Evolutionary conservation across 2,797 vertebrate species (phyloP).

Genomic region (Ficedula albicollis): DNA sequence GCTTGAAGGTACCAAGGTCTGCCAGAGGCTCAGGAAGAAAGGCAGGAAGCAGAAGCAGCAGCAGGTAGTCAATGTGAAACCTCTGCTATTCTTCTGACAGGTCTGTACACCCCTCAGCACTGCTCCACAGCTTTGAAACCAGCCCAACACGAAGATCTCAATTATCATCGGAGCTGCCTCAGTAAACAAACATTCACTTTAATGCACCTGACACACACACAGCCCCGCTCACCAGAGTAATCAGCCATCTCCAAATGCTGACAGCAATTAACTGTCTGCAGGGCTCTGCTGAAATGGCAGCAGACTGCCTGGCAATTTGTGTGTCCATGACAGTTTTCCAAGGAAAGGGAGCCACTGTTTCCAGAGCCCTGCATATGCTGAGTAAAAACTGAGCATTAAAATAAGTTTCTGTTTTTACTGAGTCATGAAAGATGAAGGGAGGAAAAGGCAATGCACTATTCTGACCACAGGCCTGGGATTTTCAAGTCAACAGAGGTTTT

Average conservation of each 20-base stretch:
- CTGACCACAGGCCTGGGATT: neutral
- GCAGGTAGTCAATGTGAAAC: neutral
- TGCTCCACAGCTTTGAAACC: neutral
- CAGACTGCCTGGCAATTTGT: neutral
- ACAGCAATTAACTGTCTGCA: neutral
- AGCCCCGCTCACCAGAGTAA: rapidly evolving
- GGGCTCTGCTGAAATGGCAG: neutral
- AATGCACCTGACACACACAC: neutral
- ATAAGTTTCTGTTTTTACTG: neutral
- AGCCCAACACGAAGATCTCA: neutral
- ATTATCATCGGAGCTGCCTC: neutral
- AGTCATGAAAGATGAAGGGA: neutral
- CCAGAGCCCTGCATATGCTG: neutral
- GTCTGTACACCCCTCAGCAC: neutral
- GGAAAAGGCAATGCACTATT: neutral
- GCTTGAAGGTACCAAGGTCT: neutral
- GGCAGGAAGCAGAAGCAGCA: neutral
- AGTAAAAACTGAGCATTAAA: neutral
- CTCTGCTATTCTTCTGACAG: neutral
- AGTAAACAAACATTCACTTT: neutral
- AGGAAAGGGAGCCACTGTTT: neutral
- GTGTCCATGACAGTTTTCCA: rapidly evolving
- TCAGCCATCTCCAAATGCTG: neutral
- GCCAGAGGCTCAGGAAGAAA: neutral
- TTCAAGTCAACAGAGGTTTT: neutral